Conservation (phyloP, 1,140 invertebrate species). For the Araneus ventricosus region DNA sequence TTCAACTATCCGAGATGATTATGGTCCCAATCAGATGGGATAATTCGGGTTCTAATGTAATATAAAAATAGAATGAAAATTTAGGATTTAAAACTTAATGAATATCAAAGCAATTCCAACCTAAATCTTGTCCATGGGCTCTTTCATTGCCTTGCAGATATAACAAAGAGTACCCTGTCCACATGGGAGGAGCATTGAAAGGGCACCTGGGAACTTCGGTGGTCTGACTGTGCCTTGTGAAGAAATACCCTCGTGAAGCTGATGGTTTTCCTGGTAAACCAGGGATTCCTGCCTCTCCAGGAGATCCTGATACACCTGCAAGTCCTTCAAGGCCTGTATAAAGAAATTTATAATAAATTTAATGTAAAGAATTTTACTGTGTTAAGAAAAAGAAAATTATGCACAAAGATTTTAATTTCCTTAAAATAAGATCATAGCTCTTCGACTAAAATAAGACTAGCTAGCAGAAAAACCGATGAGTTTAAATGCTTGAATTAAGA, state of each 20-base stretch:
- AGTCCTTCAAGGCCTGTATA: constrained; percentile 72
- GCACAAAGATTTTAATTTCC: too few relatives aligned
- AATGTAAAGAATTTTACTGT: too few relatives aligned
- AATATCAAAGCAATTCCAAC: constrained; percentile 81
- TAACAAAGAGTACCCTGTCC: constrained; percentile 97
- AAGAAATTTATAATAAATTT: background rate
- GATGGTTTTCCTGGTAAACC: constrained; percentile 79
- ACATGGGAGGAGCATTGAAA: constrained; percentile 88
- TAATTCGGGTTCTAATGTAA: too few relatives aligned
- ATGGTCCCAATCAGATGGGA: too few relatives aligned
- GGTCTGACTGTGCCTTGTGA: constrained; percentile 90
- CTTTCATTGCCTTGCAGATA: constrained; percentile 95
- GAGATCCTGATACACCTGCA: constrained; percentile 75
- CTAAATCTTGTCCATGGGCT: constrained; percentile 95
- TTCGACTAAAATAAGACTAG: too few relatives aligned
- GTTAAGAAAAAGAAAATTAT: too few relatives aligned
- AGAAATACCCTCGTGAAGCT: constrained; percentile 72
- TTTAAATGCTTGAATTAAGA: too few relatives aligned
- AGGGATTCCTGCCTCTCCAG: constrained; percentile 83
- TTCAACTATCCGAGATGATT: too few relatives aligned
- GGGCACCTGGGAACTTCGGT: constrained; percentile 92
- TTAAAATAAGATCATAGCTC: too few relatives aligned
- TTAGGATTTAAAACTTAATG: too few relatives aligned
- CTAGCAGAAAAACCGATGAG: too few relatives aligned
- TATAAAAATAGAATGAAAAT: too few relatives aligned